These are phyloP conservation scores for Stenotaenia linearis DNA, from an alignment of 2,888 invertebrate species.

Conservation along the genomic window DNA sequence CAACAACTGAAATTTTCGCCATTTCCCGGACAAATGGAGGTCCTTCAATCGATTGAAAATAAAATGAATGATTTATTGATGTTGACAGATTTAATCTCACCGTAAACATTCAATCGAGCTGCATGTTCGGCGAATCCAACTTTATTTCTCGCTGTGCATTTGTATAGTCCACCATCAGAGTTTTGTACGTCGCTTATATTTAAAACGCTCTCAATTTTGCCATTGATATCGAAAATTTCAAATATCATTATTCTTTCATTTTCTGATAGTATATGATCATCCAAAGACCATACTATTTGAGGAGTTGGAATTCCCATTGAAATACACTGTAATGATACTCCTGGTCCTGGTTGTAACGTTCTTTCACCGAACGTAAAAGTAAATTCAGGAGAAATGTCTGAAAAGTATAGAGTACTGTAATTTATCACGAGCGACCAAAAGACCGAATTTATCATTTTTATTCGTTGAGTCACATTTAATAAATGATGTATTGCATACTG, in stretches of 20 bases:
- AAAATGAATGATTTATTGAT: background rate
- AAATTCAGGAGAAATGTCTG: slow-evolving; percentile 47
- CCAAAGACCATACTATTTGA: slow-evolving; percentile 42
- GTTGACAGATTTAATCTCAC: slow-evolving; percentile 44
- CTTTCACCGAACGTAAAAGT: slow-evolving; percentile 39
- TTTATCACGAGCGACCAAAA: too few species aligned
- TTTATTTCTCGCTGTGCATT: slow-evolving; percentile 63
- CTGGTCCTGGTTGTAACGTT: slow-evolving; percentile 39
- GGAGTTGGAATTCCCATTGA: slow-evolving; percentile 41
- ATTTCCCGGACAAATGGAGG: slow-evolving; percentile 81
- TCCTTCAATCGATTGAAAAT: background rate
- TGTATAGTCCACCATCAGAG: slow-evolving; percentile 85
- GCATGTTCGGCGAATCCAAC: slow-evolving; percentile 74
- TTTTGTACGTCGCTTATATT: slow-evolving; percentile 85
- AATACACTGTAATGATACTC: slow-evolving; percentile 41
- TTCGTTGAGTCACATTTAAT: background rate
- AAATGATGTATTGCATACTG: background rate
- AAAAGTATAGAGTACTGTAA: too few species aligned
- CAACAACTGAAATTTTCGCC: slow-evolving; percentile 89
- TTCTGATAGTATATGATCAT: slow-evolving; percentile 42
- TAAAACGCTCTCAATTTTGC: slow-evolving; percentile 47
- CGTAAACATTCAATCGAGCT: slow-evolving; percentile 81
- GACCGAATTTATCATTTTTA: background rate
- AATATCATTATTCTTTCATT: slow-evolving; percentile 29
- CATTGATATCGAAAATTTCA: slow-evolving; percentile 27